Percentiles rank a stretch among this genome's conserved stretches.
Evolutionary conservation across 2,113 vertebrate species (phyloP).

Genomic region (Upupa epops): DNA sequence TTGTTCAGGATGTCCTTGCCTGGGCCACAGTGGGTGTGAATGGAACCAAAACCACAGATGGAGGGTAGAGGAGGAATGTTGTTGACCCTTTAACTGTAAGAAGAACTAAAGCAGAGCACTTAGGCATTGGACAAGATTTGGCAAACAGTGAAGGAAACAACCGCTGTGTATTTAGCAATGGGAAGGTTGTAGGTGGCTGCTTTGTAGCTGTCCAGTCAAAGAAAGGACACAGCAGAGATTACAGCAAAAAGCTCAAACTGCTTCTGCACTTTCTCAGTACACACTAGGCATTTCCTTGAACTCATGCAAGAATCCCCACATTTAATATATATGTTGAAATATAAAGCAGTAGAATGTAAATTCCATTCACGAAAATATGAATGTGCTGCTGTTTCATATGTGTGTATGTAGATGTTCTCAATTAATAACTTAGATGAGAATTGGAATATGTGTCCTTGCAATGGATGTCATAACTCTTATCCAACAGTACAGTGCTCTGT

Average conservation of each 20-base stretch:
- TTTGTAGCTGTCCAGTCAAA: neutral
- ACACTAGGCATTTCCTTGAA: neutral
- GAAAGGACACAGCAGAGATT: neutral
- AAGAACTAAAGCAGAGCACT: neutral
- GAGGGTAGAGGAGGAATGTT: neutral
- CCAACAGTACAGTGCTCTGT: neutral
- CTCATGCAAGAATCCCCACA: neutral
- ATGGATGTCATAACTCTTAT: neutral
- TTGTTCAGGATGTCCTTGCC: neutral
- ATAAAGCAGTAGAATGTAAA: neutral
- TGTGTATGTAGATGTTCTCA: neutral
- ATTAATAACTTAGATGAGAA: neutral
- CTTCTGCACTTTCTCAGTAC: neutral
- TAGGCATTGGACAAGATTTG: neutral
- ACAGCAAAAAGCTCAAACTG: neutral
- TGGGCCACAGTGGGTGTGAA: neutral
- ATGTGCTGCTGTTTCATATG: neutral
- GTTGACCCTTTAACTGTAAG: neutral
- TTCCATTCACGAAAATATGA: neutral
- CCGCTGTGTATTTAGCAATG: neutral
- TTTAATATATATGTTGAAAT: neutral
- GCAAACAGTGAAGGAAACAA: neutral
- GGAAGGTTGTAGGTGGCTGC: neutral
- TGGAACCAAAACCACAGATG: neutral
- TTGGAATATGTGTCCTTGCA: neutral